Conservation (phyloP, 2,797 vertebrate genomes). For the Thunnus albacares region DNA sequence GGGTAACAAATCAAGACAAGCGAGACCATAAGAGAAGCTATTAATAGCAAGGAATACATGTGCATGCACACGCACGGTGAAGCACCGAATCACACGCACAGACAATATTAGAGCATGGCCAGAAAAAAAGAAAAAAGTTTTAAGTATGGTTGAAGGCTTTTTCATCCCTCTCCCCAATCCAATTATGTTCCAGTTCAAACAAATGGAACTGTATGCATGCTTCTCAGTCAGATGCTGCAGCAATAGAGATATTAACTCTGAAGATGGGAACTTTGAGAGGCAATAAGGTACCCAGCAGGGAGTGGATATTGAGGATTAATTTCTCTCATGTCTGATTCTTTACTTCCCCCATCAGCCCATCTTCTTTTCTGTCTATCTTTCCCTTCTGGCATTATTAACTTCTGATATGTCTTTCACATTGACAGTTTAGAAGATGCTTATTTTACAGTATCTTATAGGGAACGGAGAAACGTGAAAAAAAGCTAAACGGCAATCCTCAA, state of each 20-base stretch:
- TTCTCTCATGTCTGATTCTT: conserved; percentile 82
- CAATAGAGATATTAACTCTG: conserved; percentile 86
- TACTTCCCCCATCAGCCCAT: conserved; percentile 64
- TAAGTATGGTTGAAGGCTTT: conserved; percentile 82
- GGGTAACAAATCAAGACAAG: conserved; percentile 78
- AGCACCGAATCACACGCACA: conserved; percentile 50
- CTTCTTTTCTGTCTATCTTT: conserved; percentile 58
- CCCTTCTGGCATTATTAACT: conserved; percentile 66
- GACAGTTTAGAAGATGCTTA: conserved; percentile 41
- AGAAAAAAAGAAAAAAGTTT: conserved; percentile 65
- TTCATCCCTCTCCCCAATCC: conserved; percentile 84
- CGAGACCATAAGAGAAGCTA: conserved; percentile 71
- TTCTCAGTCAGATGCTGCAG: conserved; percentile 81
- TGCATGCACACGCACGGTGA: conserved; percentile 26
- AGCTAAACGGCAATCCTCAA: conserved; percentile 13
- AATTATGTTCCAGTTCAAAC: conserved; percentile 85
- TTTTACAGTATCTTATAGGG: conserved; percentile 32
- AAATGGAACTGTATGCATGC: conserved; percentile 81
- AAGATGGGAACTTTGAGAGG: conserved; percentile 84
- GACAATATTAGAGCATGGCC: conserved; percentile 52
- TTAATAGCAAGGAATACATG: conserved; percentile 67
- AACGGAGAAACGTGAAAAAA: conserved; percentile 14
- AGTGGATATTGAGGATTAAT: conserved; percentile 86
- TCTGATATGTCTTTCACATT: conserved; percentile 53
- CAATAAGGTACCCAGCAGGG: conserved; percentile 86